phyloP scores from a whole-genome alignment of 2,888 invertebrate genomes.

The Onchidella celtica region DNA sequence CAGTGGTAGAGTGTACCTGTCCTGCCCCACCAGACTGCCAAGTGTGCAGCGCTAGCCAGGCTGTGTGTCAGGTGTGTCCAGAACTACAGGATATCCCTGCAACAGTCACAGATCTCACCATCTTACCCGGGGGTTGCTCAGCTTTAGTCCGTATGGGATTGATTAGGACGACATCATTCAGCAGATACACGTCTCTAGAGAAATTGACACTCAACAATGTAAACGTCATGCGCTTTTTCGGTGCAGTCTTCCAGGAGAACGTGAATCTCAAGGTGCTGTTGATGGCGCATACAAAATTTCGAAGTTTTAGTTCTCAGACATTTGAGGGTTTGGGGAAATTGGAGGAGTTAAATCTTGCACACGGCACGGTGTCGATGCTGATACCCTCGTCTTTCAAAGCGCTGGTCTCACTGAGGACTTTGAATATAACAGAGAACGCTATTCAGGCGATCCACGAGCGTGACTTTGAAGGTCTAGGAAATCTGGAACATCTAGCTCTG shows the following conservation, averaged over 20 bases:
- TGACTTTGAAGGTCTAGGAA: conserved; percentile 3
- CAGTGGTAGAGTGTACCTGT: not conserved
- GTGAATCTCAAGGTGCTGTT: conserved; percentile 12
- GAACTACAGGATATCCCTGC: conserved; percentile 1
- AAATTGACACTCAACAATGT: conserved; percentile 2
- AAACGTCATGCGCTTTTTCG: not conserved
- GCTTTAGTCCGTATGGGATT: not conserved
- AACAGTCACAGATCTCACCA: conserved; percentile 15
- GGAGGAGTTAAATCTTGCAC: conserved; percentile 4
- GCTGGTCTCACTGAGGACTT: not conserved
- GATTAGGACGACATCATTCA: not conserved
- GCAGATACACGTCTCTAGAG: not conserved
- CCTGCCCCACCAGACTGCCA: not conserved
- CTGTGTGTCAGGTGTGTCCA: conserved; percentile 19
- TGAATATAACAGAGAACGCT: conserved; percentile 5
- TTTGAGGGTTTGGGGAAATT: not conserved
- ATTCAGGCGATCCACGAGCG: not conserved
- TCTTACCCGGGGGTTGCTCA: not conserved
- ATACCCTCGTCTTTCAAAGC: not conserved
- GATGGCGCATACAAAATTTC: conserved; percentile 8
- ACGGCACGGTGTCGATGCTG: not conserved
- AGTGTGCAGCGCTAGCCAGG: not conserved
- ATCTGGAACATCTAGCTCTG: conserved; percentile 43
- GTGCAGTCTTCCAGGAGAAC: not conserved
- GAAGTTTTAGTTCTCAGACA: not conserved